Evolutionary conservation across 2,113 vertebrate genomes (phyloP), one percentile per base, ranked within the genome.

Genomic region (Pluvianellus socialis): DNA sequence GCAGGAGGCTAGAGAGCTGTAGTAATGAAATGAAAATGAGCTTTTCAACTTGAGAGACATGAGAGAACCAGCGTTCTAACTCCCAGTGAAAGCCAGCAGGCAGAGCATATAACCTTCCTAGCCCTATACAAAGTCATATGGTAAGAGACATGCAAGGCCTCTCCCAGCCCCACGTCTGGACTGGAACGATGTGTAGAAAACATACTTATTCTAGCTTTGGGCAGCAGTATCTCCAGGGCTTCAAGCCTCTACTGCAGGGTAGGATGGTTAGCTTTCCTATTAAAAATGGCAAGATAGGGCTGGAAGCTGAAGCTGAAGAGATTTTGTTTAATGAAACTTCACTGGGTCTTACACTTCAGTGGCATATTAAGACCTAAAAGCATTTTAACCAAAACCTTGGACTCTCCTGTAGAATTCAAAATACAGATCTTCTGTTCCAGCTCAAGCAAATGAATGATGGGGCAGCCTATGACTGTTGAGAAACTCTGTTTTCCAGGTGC

Each of bases 11-110:
- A 42, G 30, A 79, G n/a, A 90, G 40, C 71, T 79, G 44, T 7
- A 53, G 72, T 30, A 70, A 88, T 86, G 49, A 91, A 88, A 91
- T 79, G 27, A 80, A 92, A 92, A 96, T 68, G 38, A 88, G 85
- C 19, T 86, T 88, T 88, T 90, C 35, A 63, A 40, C 52, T 72
- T 67, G 19, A 91, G 38, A 22, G 35, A 52, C 24, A 18, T 40
- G 42, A 84, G 32, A 84, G 27, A 88, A 45, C 4, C 1, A 1
- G 35, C 44, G 14, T 83, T 83, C 38, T 81, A 55, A 66, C 42
- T 70, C 53, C 42, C 55, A 81, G 28, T 58, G 49, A 90, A 95
- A 95, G 49, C 16, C 62, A 88, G 56, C 53, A 85, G n/a, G 58
- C 44, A 87, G 32, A 76, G 42, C 21, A 35, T 10, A 67, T 35